Base-by-base conservation (phyloP, 92 coral and sea anemone genomes). In the Heliopora coerulea region DNA sequence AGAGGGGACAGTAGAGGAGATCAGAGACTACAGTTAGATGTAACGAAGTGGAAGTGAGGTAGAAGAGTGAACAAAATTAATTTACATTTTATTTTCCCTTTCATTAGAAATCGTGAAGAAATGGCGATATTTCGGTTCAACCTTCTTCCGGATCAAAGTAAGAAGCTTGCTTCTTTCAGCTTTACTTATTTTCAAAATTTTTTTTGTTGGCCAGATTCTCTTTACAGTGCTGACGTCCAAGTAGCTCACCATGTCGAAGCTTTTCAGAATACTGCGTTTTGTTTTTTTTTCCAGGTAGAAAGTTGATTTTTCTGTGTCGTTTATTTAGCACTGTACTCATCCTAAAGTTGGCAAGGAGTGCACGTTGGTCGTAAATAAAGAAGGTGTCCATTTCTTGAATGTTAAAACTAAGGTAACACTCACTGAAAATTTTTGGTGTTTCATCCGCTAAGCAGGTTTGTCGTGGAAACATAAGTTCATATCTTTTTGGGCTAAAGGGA, bases 71-170 rank as follows among this genome's bases (percentile, higher is more conserved):
- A 46, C 3, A 15, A 46, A 46, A 6, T 46, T 8, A 46, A 15
- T 46, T 46, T 8, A 7, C 12, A 46, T 6, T 15, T 2, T 46
- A 2, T 46, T 6, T 28, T 28, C 56, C 69, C 61, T 42, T 59
- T 30, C 52, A 52, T 18, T 66, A 95, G 99, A 95, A 80, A 86
- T 84, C 41, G 91, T 95, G 34, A 80, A 90, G 50, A 88, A 68
- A 48, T 95, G 99, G 99, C 86, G 89, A 12, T 88, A 83, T 74
- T 95, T 95, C 86, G 99, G 96, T 33, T 95, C 96, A 14, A 84
- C 99, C 18, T 95, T 90, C 82, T 95, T 85, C 79, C 74, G 85
- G 54, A 72, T 95, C 15, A 90, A 88, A 96, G 99, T 95, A 65
- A 62, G 88, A 28, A 14, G 27, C 14, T 26, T 44, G 31, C 28